phyloP scores from a whole-genome alignment of 2,113 vertebrate species.

The Lethenteron camtschaticum region DNA sequence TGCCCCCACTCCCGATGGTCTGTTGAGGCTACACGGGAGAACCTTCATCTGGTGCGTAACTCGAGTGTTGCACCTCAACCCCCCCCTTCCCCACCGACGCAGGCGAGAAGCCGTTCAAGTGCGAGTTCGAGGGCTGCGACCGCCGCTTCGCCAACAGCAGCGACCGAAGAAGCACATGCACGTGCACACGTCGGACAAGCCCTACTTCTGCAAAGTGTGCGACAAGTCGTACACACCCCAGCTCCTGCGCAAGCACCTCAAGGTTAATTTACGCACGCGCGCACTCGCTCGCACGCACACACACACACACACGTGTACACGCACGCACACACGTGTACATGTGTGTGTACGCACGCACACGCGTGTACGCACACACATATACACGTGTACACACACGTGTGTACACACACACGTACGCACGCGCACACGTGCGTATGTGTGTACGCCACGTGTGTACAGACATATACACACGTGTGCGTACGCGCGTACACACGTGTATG shows the following conservation, averaged over 20 bases:
- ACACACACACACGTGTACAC: neutral
- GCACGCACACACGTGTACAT: neutral
- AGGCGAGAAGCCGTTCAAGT: constrained; percentile 96
- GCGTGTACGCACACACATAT: neutral
- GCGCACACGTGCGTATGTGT: neutral
- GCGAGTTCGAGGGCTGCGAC: constrained; percentile 89
- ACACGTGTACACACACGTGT: neutral
- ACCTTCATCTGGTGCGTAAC: too few relatives aligned
- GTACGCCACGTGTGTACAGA: neutral
- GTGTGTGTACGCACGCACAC: neutral
- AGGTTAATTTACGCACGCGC: constrained; percentile 20
- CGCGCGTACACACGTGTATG: neutral
- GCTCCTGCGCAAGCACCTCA: constrained; percentile 96
- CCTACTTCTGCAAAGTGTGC: constrained; percentile 88
- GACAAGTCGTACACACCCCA: constrained; percentile 96
- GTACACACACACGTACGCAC: neutral
- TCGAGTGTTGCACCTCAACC: too few relatives aligned
- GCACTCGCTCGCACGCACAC: neutral
- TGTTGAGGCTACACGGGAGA: too few relatives aligned
- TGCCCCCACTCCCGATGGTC: too few relatives aligned
- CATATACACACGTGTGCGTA: neutral
- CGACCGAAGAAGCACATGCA: constrained; percentile 91
- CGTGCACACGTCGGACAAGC: constrained; percentile 88
- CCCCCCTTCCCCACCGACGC: constrained; percentile 8
- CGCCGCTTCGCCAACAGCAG: constrained; percentile 93